Evolutionary conservation across 2,113 vertebrate species (phyloP), one percentile per base, ranked within the genome.

Genomic region (Oreocharis arfaki): DNA sequence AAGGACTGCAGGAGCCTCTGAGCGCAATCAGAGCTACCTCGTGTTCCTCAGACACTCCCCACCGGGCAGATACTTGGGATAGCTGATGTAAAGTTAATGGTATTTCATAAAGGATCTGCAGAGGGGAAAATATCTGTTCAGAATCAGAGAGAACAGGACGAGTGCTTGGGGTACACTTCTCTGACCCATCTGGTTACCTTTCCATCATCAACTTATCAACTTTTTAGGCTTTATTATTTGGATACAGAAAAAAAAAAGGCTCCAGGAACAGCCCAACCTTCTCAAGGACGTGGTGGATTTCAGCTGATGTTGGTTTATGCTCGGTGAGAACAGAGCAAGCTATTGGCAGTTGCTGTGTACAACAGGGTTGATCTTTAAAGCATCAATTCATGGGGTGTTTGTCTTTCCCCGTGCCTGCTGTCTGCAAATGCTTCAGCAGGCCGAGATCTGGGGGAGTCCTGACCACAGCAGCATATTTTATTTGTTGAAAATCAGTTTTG

Each of bases 391-490:
- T 1, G 1, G 15, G 30, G 44, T 44, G 86, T 91, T 90, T 82
- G 84, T 84, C 86, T 86, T 59, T 41, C 32, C 89, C 77, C 1
- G 28, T 21, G 86, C 41, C 89, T 89, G 89, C 93, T 96, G 93
- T 84, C 94, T 95, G 93, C 86, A 74, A 64, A 89, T 52, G 56
- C 89, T 93, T 63, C n/a, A 83, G 68, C 75, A 84, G 89, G 61
- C 69, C 39, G 50, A 24, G 74, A 84, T 82, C 73, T 56, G 84
- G 63, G 88, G 60, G 41, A 92, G 67, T 32, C 71, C 77, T 95
- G 86, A 96, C 95, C 91, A 95, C 93, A 95, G 87, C 86, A 95
- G 84, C 95, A 21, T 80, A 52, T 95, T 95, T 91, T 93, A 95
- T 92, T 95, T 89, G 91, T 74, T 78, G 84, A 84, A 94, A 95